Evolutionary conservation across 2,797 vertebrate species (phyloP), one percentile per base, ranked within the genome.

Genomic region (Sebastes nivosus): DNA sequence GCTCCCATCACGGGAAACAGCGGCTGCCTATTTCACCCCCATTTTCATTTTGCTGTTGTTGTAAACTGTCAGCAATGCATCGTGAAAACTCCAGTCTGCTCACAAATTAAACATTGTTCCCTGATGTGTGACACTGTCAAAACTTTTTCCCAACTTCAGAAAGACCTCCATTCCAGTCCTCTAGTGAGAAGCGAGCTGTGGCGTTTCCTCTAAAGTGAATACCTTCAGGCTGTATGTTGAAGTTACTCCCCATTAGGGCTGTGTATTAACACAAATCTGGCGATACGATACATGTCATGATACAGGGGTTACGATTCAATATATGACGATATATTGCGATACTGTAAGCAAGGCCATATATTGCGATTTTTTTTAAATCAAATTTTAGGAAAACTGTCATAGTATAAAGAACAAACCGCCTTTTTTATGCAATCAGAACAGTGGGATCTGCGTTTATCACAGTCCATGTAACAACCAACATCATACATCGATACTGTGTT

Each of bases 1-100:
- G 54, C 57, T 70, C 18, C 54, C 25, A 67, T 82, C 55, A 81
- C 34, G 77, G 77, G 61, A 57, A 68, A 64, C 63, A 75, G 68
- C 36, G 5, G 3, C 54, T 6, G 61, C 60, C 55, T 59, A 8
- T 52, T 34, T 16, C 34, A 24, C 32, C 9, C 36, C 32, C 32
- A 42, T 78, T 91, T 85, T 78, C 64, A 64, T 74, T 77, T 74
- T 69, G 60, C 67, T 73, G 67, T 27, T 71, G 61, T 55, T 79
- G 67, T 79, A 59, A 88, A n/a, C 32, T 74, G 67, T 84, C 85
- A 77, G 68, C 69, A 20, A 24, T 32, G 12, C 58, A 52, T 30
- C 1, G 6, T 46, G 59, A 84, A 72, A 68, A 54, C 34, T 25
- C 27, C 55, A 14, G 25, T 24, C 52, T 54, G 71, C 75, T 79